Evolutionary conservation across 2,113 vertebrate genomes (phyloP).

Genomic region (Pipra filicauda): DNA sequence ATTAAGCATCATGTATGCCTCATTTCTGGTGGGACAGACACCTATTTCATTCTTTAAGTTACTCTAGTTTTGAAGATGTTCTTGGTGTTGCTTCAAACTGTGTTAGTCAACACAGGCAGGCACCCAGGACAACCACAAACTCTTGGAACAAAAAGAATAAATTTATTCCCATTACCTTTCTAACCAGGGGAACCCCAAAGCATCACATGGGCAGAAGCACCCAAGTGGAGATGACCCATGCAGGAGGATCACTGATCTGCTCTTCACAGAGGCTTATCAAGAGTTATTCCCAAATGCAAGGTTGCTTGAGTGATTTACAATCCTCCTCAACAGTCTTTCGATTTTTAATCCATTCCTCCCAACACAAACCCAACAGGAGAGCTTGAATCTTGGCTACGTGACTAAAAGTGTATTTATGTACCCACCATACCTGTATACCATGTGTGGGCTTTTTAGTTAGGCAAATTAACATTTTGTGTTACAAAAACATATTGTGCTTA

Average conservation of each 20-base stretch:
- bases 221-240: neutral
- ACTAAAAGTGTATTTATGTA: neutral
- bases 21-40: neutral
- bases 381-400: neutral
- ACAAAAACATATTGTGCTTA: neutral
- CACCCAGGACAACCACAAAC: neutral
- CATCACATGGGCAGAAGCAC: neutral
- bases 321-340: neutral
- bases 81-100: neutral
- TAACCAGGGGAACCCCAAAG: neutral
- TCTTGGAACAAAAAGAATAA: neutral
- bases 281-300: neutral
- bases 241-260: neutral
- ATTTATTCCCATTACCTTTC: neutral
- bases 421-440: accelerated
- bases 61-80: neutral
- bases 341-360: neutral
- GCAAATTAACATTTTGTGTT: neutral
- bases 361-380: neutral
- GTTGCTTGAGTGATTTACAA: neutral
- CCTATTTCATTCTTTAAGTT: neutral
- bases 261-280: neutral
- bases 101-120: neutral
- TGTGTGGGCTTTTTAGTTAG: neutral
- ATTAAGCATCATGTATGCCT: neutral